Base-by-base conservation (phyloP, 2,113 vertebrate genomes). In the Oreocharis arfaki region DNA sequence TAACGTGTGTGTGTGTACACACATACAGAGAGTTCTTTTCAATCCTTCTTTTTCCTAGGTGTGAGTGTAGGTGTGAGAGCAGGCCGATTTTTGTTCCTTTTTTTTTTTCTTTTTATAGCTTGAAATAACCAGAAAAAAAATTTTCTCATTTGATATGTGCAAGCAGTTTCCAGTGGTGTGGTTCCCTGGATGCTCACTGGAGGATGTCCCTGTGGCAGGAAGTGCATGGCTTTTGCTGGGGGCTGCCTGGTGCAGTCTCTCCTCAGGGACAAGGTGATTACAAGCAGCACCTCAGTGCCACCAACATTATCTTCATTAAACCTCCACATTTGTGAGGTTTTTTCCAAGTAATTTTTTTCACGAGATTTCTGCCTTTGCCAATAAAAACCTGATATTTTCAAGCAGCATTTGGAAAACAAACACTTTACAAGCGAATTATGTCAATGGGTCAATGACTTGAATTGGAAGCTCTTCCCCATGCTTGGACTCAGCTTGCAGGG, bases 381-480 rank as follows among this genome's bases (percentile, higher is more conserved):
- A 39, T 33, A 67, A 77, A 86, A 76, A 3, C 1, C 8, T 37
- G 27, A 2, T 46, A 24, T 74, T 84, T 89, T 65, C 41, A 63
- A 47, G 47, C 12, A 75, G 23, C 30, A 28, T 80, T 49, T 83
- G 55, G 53, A 64, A 91, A 83, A n/a, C 9, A 61, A 69, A 13
- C 9, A 1, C 27, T 53, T 79, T 42, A 53, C 22, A 60, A 60
- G 14, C 0, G 42, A 71, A 39, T 39, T 0, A 11, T 27, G 42
- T 8, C 0, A 0, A n/a, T 50, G 21, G 35, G 17, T 84, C n/a
- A 52, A 9, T 44, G 27, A 13, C 42, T 68, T 50, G 26, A 83
- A 33, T 5, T 47, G 32, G n/a, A 83, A 86, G 60, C 57, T 37
- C 16, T 71, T 87, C 20, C 6, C 11, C 32, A 0, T 3, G 15